Conservation (phyloP, 2,797 vertebrate genomes). For the Oreochromis grahami region DNA sequence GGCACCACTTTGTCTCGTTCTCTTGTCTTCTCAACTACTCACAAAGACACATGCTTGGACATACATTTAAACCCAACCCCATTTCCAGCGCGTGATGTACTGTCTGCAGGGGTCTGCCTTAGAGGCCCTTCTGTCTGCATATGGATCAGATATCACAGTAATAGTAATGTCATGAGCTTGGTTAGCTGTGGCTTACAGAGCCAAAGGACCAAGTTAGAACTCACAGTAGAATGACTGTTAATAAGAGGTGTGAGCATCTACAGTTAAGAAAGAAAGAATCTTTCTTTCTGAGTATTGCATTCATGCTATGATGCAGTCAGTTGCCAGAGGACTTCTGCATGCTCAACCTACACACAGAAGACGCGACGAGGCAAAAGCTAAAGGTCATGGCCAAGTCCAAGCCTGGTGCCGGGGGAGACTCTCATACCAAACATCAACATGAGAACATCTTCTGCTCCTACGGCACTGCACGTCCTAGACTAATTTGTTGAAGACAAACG, state of each 20-base stretch:
- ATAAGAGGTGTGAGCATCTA: neutral
- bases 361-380: constrained; percentile 24
- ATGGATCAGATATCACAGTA: constrained; percentile 46
- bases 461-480: constrained; percentile 26
- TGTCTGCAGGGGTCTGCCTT: constrained; percentile 29
- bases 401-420: constrained; percentile 7
- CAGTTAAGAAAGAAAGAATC: neutral
- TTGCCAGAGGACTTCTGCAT: neutral
- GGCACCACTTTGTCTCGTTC: neutral
- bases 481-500: constrained; percentile 29
- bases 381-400: constrained; percentile 49
- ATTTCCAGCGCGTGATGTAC: constrained; percentile 12
- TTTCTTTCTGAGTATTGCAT: neutral
- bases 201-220: neutral
- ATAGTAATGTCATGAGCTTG: constrained; percentile 52
- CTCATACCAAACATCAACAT: constrained; percentile 41
- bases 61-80: neutral
- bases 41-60: neutral
- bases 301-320: neutral
- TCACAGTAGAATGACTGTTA: neutral
- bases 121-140: neutral
- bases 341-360: constrained; percentile 5
- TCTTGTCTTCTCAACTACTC: constrained; percentile 17
- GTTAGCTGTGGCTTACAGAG: neutral
- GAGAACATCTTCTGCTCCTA: constrained; percentile 43